phyloP scores from a whole-genome alignment of 2,113 vertebrate genomes.

The Cebidichthys violaceus region DNA sequence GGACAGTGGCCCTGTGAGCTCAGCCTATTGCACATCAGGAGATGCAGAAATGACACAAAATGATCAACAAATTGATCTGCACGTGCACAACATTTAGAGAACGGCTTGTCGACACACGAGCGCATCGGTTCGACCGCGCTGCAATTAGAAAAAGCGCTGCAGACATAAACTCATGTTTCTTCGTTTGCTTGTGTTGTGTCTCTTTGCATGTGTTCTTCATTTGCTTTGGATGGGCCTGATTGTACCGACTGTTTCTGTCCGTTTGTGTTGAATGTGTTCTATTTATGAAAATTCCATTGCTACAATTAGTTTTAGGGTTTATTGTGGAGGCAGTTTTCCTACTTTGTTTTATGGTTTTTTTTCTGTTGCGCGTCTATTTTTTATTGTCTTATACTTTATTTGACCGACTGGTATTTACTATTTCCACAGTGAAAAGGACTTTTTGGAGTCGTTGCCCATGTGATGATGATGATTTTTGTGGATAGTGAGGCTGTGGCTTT shows the following conservation, averaged over 20 bases:
- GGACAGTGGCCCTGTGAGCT: not conserved
- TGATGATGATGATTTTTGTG: slow-evolving; percentile 11
- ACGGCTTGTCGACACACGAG: no score
- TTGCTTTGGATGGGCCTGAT: not conserved
- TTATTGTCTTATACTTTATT: slow-evolving; percentile 5
- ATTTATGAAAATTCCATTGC: slow-evolving; percentile 18
- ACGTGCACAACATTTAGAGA: not conserved
- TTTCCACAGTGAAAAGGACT: not conserved
- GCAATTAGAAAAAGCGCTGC: no score
- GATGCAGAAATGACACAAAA: no score
- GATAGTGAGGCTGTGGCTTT: not conserved
- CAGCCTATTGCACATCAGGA: not conserved
- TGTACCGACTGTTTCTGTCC: slow-evolving; percentile 7
- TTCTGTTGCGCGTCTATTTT: not conserved
- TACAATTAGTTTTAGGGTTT: slow-evolving; percentile 16
- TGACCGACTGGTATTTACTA: slow-evolving; percentile 11
- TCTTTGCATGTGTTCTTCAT: not conserved
- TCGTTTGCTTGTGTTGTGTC: not conserved
- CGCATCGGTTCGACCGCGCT: no score
- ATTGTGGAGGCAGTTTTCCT: slow-evolving; percentile 1
- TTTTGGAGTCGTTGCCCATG: not conserved
- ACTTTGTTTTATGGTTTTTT: slow-evolving; percentile 18
- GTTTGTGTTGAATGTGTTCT: slow-evolving; percentile 7
- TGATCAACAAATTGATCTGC: no score
- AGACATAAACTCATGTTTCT: no score